Evolutionary conservation across 2,888 invertebrate genomes (phyloP), one percentile per base, ranked within the genome.

Genomic region (Incurvaria masculella): DNA sequence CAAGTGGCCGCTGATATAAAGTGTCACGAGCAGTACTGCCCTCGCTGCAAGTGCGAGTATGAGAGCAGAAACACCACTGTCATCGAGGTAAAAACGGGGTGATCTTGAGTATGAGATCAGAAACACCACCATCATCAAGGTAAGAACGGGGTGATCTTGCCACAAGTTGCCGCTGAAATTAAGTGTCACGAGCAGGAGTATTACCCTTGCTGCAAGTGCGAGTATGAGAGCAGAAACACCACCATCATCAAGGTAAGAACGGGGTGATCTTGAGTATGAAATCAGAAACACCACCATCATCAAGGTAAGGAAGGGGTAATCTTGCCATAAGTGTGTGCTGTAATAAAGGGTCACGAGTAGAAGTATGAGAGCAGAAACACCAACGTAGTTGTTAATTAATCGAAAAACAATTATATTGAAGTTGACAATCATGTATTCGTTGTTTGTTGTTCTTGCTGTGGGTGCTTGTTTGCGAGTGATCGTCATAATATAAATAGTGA

Each of bases 351-450:
- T 11, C 87, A 88, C 56, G 91, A 89, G 59, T 85, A 89, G 57
- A 91, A 94, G 63, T 96, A 94, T 70, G 95, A 97, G 68, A 93
- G 90, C 65, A 83, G 97, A 53, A 97, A 97, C 66, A 94, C 95
- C 10, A 92, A 92, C 8, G 92, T 96, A n/a, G n/a, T n/a, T n/a
- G n/a, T n/a, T n/a, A n/a, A n/a, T n/a, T n/a, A n/a, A n/a, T n/a
- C n/a, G n/a, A n/a, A n/a, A n/a, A n/a, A n/a, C n/a, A n/a, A n/a
- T n/a, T n/a, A n/a, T n/a, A n/a, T n/a, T n/a, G n/a, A n/a, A n/a
- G n/a, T n/a, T n/a, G n/a, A n/a, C n/a, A n/a, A n/a, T n/a, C n/a
- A n/a, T n/a, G n/a, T n/a, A n/a, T n/a, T n/a, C n/a, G n/a, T n/a
- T n/a, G n/a, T n/a, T n/a, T n/a, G n/a, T n/a, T n/a, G n/a, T n/a